phyloP scores from a whole-genome alignment of 2,888 invertebrate genomes.

The Hemithea aestivaria region DNA sequence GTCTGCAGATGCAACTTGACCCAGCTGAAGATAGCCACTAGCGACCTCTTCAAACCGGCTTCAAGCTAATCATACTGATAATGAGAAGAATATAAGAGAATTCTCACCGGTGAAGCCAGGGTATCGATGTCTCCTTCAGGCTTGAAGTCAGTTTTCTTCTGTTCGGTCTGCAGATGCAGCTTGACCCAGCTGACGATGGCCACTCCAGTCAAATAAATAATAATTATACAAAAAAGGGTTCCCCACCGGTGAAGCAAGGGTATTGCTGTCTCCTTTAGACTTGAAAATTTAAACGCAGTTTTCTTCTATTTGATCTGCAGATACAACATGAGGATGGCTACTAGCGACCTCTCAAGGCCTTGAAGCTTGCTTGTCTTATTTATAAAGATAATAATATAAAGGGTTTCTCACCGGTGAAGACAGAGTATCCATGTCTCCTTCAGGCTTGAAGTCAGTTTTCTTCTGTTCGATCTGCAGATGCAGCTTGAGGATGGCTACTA shows the following conservation, averaged over 20 bases:
- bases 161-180: too few species aligned
- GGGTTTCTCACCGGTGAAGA: slow-evolving; percentile 88
- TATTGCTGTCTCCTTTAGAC: slow-evolving; percentile 92
- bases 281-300: slow-evolving; percentile 95
- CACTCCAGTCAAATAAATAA: too few species aligned
- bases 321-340: too few species aligned
- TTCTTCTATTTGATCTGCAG: too few species aligned
- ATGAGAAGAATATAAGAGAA: too few species aligned
- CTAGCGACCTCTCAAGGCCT: too few species aligned
- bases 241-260: slow-evolving; percentile 88
- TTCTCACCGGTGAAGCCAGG: slow-evolving; percentile 87
- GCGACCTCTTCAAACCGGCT: slow-evolving; percentile 89
- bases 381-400: too few species aligned
- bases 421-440: slow-evolving; percentile 91
- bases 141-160: slow-evolving; percentile 96
- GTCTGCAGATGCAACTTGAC: slow-evolving; percentile 92
- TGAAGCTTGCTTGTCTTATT: too few species aligned
- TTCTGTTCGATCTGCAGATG: slow-evolving; percentile 96
- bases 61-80: slow-evolving; percentile 81
- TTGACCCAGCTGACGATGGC: too few species aligned
- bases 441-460: slow-evolving; percentile 95
- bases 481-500: too few species aligned
- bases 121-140: slow-evolving; percentile 93
- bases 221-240: too few species aligned
- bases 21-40: slow-evolving; percentile 94